Conservation (phyloP, 2,888 invertebrate genomes). For the Calliphora vomitoria region DNA sequence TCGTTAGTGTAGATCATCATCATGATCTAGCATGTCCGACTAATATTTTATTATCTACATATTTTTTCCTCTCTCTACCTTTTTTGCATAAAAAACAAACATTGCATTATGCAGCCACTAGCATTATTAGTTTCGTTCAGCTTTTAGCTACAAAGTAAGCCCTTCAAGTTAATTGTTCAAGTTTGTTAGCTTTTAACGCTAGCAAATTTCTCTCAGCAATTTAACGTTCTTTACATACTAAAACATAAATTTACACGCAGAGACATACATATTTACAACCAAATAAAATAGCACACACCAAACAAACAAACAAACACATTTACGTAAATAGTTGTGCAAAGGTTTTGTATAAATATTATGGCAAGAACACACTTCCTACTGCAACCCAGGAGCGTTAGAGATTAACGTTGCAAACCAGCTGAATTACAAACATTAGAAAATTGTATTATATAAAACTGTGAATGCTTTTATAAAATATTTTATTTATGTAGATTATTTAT, state of each 20-base stretch:
- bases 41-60: too few species aligned
- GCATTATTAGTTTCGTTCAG: constrained; percentile 45
- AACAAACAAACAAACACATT: neutral
- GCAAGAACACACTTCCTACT: neutral
- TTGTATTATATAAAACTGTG: too few species aligned
- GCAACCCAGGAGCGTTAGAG: neutral
- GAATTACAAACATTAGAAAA: too few species aligned
- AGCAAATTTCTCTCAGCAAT: constrained; percentile 29
- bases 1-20: too few species aligned
- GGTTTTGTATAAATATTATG: neutral
- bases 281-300: neutral
- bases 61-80: neutral
- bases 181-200: constrained; percentile 57
- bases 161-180: constrained; percentile 65
- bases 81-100: neutral
- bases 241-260: neutral
- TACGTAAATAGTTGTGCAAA: constrained; percentile 14
- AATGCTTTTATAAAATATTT: too few species aligned
- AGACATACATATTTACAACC: neutral
- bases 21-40: too few species aligned
- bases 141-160: constrained; percentile 48
- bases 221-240: neutral
- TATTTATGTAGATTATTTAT: too few species aligned
- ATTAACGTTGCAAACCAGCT: neutral
- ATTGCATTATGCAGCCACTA: constrained; percentile 7